Base-by-base conservation (phyloP, 2,888 invertebrate genomes). In the Tetheella fluctuosa region DNA sequence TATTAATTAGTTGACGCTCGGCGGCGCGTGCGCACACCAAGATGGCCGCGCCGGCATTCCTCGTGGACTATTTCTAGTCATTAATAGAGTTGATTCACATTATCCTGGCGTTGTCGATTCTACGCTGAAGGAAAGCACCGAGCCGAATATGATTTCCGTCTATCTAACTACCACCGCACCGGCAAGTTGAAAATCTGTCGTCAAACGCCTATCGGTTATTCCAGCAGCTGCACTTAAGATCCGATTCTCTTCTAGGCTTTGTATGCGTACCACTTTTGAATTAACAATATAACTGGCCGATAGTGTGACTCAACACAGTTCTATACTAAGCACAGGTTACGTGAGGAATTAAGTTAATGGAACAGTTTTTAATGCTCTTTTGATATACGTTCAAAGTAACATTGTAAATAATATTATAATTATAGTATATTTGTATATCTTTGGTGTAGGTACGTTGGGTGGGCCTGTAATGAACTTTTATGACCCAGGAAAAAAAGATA, bases 1-100 rank as follows among this genome's bases (percentile, higher is more conserved):
- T 83, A 83, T 84, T 88, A 86, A 88, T 89, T 87, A 86, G 81
- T 64, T 67, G 76, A 80, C 82, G 83, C 76, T 74, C 87, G 84
- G 67, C 81, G 83, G 84, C 89, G 88, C 88, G 88, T 86, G 88
- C 87, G 81, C 85, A 75, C 64, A 66, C 74, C 71, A 73, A 71
- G 67, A 74, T 73, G 68, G 70, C 70, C 61, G 72, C 72, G 71
- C 71, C 64, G 65, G 56, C 55, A 34, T 34, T 54, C 37, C 58
- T 55, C 20, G 34, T 34, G 30, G 34, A 42, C 52, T 57, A 59
- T 23, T 23, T 57, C 56, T 54, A 58, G 52, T 54, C 34, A 53
- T 39, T 15, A 57, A 37, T 56, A 52, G 23, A 48, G 48, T n/a
- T 48, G 20, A 48, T 48, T 48, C 48, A 48, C 48, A 48, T 48